Evolutionary conservation across 2,888 invertebrate species (phyloP).

Genomic region (Eumerus sabulonum): DNA sequence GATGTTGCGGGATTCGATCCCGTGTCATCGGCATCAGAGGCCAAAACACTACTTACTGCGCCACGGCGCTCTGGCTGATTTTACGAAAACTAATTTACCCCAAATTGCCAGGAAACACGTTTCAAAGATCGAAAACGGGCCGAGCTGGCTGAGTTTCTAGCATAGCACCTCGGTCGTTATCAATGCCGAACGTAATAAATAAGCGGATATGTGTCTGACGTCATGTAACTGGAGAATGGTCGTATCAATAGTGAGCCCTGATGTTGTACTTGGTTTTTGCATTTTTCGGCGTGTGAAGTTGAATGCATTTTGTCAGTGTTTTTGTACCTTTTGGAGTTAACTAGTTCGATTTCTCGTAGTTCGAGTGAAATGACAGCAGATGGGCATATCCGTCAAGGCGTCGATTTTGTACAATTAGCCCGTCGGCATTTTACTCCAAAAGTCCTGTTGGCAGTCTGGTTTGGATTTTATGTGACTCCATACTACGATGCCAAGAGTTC

Average conservation of each 20-base stretch:
- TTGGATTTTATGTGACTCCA: slow-evolving; percentile 31
- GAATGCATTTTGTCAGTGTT: slow-evolving; percentile 43
- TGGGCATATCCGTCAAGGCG: slow-evolving; percentile 51
- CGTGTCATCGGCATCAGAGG: too few species aligned
- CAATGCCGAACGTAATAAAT: slow-evolving; percentile 64
- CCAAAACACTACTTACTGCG: too few species aligned
- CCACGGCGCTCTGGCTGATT: too few species aligned
- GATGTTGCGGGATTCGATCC: too few species aligned
- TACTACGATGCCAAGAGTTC: slow-evolving; percentile 43
- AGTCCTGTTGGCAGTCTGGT: slow-evolving; percentile 34
- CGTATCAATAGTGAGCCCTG: slow-evolving; percentile 6
- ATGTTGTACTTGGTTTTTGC: slow-evolving; percentile 14
- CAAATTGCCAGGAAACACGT: slow-evolving; percentile 68
- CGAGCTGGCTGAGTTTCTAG: slow-evolving; percentile 22
- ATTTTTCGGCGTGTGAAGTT: slow-evolving; percentile 36
- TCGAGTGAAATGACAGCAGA: slow-evolving; percentile 15
- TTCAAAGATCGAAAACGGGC: slow-evolving; percentile 47
- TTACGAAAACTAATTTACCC: slow-evolving; percentile 55
- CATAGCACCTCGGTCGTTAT: slow-evolving; percentile 31
- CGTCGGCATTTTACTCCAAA: slow-evolving; percentile 59
- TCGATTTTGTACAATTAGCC: slow-evolving; percentile 43
- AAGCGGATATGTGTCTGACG: slow-evolving; percentile 55
- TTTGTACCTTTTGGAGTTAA: neutral
- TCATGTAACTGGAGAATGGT: slow-evolving; percentile 15
- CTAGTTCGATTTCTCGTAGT: too few species aligned